A percentile compares a stretch with the other conserved stretches of the same genome.
phyloP scores from a whole-genome alignment of 2,888 invertebrate species.

The Plagodis pulveraria region DNA sequence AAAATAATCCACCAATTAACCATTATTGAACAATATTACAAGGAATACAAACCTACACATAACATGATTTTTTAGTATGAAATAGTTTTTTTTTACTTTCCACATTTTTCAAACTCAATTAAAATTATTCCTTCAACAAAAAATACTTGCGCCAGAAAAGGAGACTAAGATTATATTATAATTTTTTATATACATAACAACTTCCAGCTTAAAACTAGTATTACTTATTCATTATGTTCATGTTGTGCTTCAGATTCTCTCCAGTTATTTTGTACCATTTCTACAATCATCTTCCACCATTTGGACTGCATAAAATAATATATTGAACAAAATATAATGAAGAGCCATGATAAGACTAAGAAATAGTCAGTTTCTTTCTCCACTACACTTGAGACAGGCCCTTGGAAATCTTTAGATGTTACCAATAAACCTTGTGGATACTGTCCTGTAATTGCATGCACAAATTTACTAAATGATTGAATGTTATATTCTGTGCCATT shows the following conservation, averaged over 20 bases:
- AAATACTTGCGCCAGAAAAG: too few relatives aligned
- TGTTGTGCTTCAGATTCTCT: constrained; percentile 94
- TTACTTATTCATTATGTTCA: constrained; percentile 88
- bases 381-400: constrained; percentile 92
- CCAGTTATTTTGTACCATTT: constrained; percentile 94
- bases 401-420: constrained; percentile 90
- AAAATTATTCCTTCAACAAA: too few relatives aligned
- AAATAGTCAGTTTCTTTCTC: constrained; percentile 92
- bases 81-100: too few relatives aligned
- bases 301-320: constrained; percentile 92
- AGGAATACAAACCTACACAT: too few relatives aligned
- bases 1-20: background rate
- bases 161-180: too few relatives aligned
- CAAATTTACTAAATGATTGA: constrained; percentile 91
- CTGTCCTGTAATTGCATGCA: constrained; percentile 90
- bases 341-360: constrained; percentile 93
- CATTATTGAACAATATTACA: too few relatives aligned
- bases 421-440: constrained; percentile 87
- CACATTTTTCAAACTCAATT: too few relatives aligned
- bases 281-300: constrained; percentile 92
- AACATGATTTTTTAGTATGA: too few relatives aligned
- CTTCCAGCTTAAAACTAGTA: background rate
- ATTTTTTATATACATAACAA: too few relatives aligned
- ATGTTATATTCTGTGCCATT: constrained; percentile 93
- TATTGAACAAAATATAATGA: constrained; percentile 89